phyloP scores from a whole-genome alignment of 2,888 invertebrate species.

The Drosophila demipolita region DNA sequence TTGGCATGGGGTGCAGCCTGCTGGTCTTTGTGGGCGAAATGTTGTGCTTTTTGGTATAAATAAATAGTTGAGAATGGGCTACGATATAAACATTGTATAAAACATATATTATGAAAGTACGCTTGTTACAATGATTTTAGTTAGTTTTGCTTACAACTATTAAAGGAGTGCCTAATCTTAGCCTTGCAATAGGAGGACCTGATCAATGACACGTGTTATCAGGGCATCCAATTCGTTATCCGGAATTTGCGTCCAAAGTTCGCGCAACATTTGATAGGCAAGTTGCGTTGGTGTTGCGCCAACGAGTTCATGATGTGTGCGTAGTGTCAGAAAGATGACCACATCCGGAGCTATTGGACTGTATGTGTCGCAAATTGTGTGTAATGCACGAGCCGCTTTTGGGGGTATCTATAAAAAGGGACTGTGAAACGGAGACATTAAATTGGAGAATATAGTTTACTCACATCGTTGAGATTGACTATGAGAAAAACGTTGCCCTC shows the following conservation, averaged over 20 bases:
- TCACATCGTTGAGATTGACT: constrained; percentile 80
- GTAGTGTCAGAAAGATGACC: constrained; percentile 85
- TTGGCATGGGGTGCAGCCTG: constrained; percentile 69
- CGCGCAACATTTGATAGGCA: constrained; percentile 66
- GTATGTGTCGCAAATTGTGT: constrained; percentile 87
- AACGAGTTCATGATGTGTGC: constrained; percentile 28
- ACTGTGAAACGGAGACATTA: neutral
- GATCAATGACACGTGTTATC: constrained; percentile 82
- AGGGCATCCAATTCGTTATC: constrained; percentile 76
- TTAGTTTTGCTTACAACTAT: neutral
- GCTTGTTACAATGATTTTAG: neutral
- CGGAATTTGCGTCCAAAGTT: constrained; percentile 76
- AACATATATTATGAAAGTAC: neutral
- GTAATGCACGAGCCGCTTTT: constrained; percentile 85
- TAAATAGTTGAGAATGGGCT: neutral
- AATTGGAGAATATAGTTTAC: constrained; percentile 9
- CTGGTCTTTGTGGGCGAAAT: constrained; percentile 68
- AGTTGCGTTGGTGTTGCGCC: constrained; percentile 49
- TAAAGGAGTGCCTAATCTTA: neutral
- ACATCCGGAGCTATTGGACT: constrained; percentile 85
- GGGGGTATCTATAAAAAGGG: constrained; percentile 74
- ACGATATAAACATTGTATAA: neutral
- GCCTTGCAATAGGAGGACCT: constrained; percentile 72
- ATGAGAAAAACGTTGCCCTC: constrained; percentile 81
- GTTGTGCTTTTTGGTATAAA: constrained; percentile 21